These are phyloP conservation scores for Plebejus anna DNA, from an alignment of 2,888 invertebrate species.

Conservation along the genomic window DNA sequence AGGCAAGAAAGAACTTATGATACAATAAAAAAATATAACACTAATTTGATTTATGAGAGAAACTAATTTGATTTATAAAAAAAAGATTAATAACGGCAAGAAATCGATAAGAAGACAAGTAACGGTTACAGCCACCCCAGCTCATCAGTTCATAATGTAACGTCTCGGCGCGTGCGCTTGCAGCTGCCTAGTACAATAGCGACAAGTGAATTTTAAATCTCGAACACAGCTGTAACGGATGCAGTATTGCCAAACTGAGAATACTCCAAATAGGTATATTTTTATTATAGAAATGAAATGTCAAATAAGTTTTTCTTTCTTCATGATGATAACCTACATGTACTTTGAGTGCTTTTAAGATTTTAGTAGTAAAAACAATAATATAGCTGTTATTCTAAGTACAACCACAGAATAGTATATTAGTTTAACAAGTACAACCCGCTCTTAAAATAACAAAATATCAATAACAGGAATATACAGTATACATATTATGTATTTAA, in stretches of 20 bases:
- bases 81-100: slow-evolving; percentile 26
- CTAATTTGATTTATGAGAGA: background rate
- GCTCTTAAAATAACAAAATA: too few relatives aligned
- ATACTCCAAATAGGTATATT: background rate
- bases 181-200: slow-evolving; percentile 35
- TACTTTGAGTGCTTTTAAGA: too few relatives aligned
- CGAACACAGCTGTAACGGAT: slow-evolving; percentile 44
- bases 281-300: background rate
- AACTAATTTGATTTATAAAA: slow-evolving; percentile 7
- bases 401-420: too few relatives aligned
- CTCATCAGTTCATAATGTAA: slow-evolving; percentile 33
- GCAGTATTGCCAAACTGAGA: slow-evolving; percentile 15
- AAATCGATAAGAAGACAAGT: slow-evolving; percentile 26
- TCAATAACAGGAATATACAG: too few relatives aligned
- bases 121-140: slow-evolving; percentile 27
- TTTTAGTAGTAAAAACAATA: too few relatives aligned
- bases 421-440: too few relatives aligned
- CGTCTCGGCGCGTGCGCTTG: slow-evolving; percentile 38
- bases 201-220: slow-evolving; percentile 45
- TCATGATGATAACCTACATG: too few relatives aligned
- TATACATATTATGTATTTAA: too few relatives aligned
- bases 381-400: too few relatives aligned
- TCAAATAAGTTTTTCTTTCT: too few relatives aligned
- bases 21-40: background rate
- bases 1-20: background rate